Base-by-base conservation (phyloP, 2,888 invertebrate species). In the Spodoptera littoralis region DNA sequence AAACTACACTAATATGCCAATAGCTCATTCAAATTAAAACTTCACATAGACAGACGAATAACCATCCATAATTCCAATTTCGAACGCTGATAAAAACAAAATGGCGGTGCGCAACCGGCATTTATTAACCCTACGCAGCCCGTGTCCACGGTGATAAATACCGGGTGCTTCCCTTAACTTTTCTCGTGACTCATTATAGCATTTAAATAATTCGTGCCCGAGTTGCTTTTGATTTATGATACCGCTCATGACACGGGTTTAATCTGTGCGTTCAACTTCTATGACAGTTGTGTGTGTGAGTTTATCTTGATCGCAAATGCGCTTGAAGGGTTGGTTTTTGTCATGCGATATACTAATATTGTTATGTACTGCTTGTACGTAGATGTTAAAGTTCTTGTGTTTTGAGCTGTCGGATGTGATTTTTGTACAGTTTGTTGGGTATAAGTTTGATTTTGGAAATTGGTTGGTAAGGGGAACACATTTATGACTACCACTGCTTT, bases 151-250 rank as follows among this genome's bases (percentile, higher is more conserved):
- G 89, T 91, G 91, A 92, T 92, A 92, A 93, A 90, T 90, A 90
- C 89, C 80, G 88, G 78, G 88, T 86, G 89, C 86, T 89, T 87
- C 87, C 84, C 86, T 86, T 86, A 88, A 90, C 89, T 88, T 89
- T 91, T 89, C 87, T 85, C 92, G 88, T 89, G 90, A 91, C 90
- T 93, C 93, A 95, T 95, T 95, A 95, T 91, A 90, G 92, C 88
- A 91, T 94, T 94, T 93, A 94, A 95, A 95, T 95, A 95, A 93
- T 93, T 94, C 91, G 90, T 87, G 87, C 76, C 77, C 65, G 83
- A 83, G 77, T 87, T 88, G 81, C 85, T 85, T 89, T 81, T 92
- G 92, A 92, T 92, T 92, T 92, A 92, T 90, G 90, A 90, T 90
- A 89, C 83, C 86, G 80, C 69, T 82, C 85, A 79, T 90, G 89